Evolutionary conservation across 2,113 vertebrate genomes (phyloP).

Genomic region (Hassar affinis): DNA sequence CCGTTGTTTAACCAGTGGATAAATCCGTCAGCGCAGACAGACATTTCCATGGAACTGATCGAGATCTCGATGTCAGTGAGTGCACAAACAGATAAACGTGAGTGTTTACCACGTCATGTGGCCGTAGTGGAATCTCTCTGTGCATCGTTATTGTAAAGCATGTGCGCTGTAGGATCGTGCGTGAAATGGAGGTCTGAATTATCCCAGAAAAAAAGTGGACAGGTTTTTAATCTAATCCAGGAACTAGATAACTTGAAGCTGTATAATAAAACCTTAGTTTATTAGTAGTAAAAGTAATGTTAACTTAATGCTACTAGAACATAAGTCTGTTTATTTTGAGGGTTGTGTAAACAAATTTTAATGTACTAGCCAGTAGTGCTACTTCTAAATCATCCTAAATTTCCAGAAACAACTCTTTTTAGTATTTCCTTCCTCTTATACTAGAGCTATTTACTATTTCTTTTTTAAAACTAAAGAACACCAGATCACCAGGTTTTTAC

Average conservation of each 20-base stretch:
- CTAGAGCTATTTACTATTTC: not conserved
- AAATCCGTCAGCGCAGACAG: constrained; percentile 27
- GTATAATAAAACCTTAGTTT: too few relatives aligned
- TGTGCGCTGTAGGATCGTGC: not conserved
- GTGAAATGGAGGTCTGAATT: not conserved
- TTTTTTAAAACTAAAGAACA: too few relatives aligned
- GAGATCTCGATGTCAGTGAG: constrained; percentile 16
- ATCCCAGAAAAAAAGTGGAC: not conserved
- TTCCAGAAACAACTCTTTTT: not conserved
- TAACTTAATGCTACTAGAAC: not conserved
- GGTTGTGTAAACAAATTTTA: too few relatives aligned
- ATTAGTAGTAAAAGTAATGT: not conserved
- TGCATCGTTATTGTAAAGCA: not conserved
- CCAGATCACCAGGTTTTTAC: too few relatives aligned
- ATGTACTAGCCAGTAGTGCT: not conserved
- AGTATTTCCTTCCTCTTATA: too few relatives aligned
- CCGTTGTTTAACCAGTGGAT: constrained; percentile 38
- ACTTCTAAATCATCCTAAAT: not conserved
- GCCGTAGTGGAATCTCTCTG: not conserved
- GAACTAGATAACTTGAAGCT: too few relatives aligned
- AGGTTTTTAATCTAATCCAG: not conserved
- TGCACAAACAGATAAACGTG: constrained; percentile 35
- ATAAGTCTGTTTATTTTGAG: not conserved
- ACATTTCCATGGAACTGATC: constrained; percentile 34
- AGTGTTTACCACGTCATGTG: constrained; percentile 32